Evolutionary conservation across 1,140 invertebrate species (phyloP), one percentile per base, ranked within the genome.

Genomic region (Agrypnia vestita): DNA sequence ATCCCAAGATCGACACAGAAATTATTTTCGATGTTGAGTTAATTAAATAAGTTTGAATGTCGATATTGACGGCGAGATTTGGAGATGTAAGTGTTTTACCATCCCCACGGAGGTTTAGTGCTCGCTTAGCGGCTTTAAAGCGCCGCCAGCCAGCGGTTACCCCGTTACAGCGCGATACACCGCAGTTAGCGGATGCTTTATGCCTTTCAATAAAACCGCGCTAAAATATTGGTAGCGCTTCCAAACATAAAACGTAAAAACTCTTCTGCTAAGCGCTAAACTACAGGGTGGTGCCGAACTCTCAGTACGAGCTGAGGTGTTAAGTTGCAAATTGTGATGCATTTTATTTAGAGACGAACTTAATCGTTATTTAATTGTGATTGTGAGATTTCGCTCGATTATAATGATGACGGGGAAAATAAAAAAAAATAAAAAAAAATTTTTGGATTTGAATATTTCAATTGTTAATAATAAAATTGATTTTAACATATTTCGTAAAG

Each of bases 111-210:
- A 59, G 11, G 55, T 9, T 59, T 59, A 59, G 55, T 59, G 17
- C 21, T 59, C 55, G 55, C 17, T 59, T 59, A 59, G 13, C 55
- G 55, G 55, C 55, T 59, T 17, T 59, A 59, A 59, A 59, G 1
- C 8, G 17, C 17, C 21, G 21, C 17, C 17, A 59, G n/a, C 21
- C 55, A 15, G 15, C n/a, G 21, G 55, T 59, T 12, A 59, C 55
- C 21, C 17, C 9, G 55, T 59, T 59, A 59, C 55, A 59, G 4
- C 55, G 17, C 55, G 55, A 59, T 59, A 59, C 15, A 21, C 55
- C 55, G 55, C 55, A 59, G 55, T 59, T 59, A 59, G 55, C 15
- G 55, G 55, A 59, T 21, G 55, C 55, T 59, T 59, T 59, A 59
- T 59, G 55, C 55, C 21, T 59, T 59, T 59, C 55, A 59, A 59